phyloP scores from a whole-genome alignment of 1,140 invertebrate genomes.

The Chymomyza costata region DNA sequence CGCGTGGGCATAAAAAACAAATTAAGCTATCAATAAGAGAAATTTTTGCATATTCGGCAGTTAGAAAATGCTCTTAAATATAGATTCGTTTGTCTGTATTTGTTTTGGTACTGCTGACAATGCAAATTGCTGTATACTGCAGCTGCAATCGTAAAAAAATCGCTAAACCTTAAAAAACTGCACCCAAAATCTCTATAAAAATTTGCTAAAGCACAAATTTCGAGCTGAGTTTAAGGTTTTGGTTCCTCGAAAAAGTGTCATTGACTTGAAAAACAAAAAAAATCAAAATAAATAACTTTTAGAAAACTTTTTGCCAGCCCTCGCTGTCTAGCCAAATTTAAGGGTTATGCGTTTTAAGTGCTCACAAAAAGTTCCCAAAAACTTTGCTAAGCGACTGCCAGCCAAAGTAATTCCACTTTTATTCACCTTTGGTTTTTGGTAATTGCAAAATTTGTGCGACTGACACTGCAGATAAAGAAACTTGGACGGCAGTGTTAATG shows the following conservation, averaged over 20 bases:
- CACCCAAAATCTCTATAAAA: constrained; percentile 51
- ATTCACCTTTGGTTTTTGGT: constrained; percentile 36
- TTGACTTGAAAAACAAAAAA: too few relatives aligned
- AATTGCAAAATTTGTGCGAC: constrained; percentile 62
- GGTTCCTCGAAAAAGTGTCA: not conserved
- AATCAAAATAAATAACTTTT: too few relatives aligned
- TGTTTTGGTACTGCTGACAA: too few relatives aligned
- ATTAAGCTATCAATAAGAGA: constrained; percentile 53
- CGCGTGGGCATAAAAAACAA: constrained; percentile 65
- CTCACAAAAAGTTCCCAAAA: constrained; percentile 25
- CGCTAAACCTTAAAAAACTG: constrained; percentile 18
- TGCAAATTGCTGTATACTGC: constrained; percentile 4
- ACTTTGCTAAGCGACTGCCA: constrained; percentile 14
- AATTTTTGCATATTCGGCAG: constrained; percentile 11
- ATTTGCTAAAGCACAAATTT: constrained; percentile 55
- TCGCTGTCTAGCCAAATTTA: constrained; percentile 27
- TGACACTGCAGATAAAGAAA: constrained; percentile 61
- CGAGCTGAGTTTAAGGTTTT: too few relatives aligned
- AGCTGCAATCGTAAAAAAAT: constrained; percentile 45
- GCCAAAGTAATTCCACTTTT: too few relatives aligned
- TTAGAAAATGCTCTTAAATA: constrained; percentile 21
- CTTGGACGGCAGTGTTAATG: constrained; percentile 51
- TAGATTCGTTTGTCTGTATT: constrained; percentile 13
- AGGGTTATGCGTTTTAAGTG: constrained; percentile 15
- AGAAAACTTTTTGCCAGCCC: too few relatives aligned